A percentile compares a stretch with the other conserved stretches of the same genome.
phyloP scores from a whole-genome alignment of 2,797 vertebrate species.

The Esox masquinongy region DNA sequence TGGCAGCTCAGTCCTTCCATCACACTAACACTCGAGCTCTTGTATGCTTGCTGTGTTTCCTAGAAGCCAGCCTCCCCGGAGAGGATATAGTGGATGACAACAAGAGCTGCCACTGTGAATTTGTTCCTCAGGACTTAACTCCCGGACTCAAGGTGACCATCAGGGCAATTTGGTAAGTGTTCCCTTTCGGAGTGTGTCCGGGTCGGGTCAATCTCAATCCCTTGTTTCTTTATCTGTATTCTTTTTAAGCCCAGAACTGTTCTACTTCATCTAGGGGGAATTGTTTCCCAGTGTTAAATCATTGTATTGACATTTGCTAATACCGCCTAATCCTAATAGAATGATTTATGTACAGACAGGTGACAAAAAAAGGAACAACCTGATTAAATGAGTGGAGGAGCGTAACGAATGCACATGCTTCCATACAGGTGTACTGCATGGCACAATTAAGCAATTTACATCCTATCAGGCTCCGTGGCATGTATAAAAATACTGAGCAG shows the following conservation, averaged over 20 bases:
- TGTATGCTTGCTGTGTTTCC: constrained; percentile 47
- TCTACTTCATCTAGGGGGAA: neutral
- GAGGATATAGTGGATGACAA: constrained; percentile 93
- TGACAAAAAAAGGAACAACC: too few relatives aligned
- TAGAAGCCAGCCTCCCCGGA: constrained; percentile 91
- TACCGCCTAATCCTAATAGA: neutral
- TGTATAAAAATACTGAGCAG: too few relatives aligned
- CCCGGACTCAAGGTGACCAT: constrained; percentile 96
- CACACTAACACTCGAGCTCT: constrained; percentile 19
- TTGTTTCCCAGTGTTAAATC: neutral
- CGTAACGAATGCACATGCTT: too few relatives aligned
- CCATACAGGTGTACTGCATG: too few relatives aligned
- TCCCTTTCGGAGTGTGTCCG: neutral
- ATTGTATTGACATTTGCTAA: neutral
- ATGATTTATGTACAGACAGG: neutral
- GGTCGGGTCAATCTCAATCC: neutral
- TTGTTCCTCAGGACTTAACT: constrained; percentile 91
- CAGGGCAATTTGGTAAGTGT: constrained; percentile 91
- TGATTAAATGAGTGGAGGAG: too few relatives aligned
- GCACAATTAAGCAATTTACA: too few relatives aligned
- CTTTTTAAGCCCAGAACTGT: neutral
- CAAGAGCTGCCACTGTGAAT: constrained; percentile 96
- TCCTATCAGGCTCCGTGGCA: too few relatives aligned
- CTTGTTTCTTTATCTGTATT: neutral
- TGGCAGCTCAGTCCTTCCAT: neutral